Evolutionary conservation across 2,888 invertebrate genomes (phyloP).

Genomic region (Caprella mutica): DNA sequence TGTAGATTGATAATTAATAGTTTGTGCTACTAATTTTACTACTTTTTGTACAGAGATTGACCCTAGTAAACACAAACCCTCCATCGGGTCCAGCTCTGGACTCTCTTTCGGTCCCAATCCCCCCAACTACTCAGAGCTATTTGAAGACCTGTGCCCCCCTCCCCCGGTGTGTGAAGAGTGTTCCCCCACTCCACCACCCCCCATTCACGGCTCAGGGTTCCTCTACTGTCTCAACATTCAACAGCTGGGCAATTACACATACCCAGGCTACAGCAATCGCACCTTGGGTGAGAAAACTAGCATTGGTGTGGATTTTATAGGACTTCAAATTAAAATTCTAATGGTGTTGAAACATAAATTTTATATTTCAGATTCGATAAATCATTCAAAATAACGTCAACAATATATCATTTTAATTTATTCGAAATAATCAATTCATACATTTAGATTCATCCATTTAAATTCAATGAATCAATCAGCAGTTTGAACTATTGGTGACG

Average conservation of each 20-base stretch:
- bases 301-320: no score
- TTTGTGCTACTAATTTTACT: no score
- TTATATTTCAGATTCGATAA: no score
- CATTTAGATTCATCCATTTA: no score
- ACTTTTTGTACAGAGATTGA: slow-evolving; percentile 19
- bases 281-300: slow-evolving; percentile 17
- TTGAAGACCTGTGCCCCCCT: slow-evolving; percentile 29
- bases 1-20: no score
- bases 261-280: slow-evolving; percentile 26
- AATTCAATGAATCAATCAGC: no score
- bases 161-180: slow-evolving; percentile 18
- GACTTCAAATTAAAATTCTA: no score
- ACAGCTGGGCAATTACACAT: slow-evolving; percentile 28
- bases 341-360: no score
- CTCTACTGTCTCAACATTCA: slow-evolving; percentile 27
- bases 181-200: slow-evolving; percentile 18
- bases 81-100: slow-evolving; percentile 19
- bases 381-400: no score
- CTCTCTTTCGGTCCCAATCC: slow-evolving; percentile 27
- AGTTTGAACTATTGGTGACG: no score
- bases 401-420: no score
- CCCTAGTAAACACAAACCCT: slow-evolving; percentile 20
- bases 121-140: slow-evolving; percentile 25
- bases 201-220: slow-evolving; percentile 10
- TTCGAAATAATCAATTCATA: no score